These are phyloP conservation scores for Penaeus vannamei DNA, from an alignment of 1,140 invertebrate genomes.

Conservation along the genomic window DNA sequence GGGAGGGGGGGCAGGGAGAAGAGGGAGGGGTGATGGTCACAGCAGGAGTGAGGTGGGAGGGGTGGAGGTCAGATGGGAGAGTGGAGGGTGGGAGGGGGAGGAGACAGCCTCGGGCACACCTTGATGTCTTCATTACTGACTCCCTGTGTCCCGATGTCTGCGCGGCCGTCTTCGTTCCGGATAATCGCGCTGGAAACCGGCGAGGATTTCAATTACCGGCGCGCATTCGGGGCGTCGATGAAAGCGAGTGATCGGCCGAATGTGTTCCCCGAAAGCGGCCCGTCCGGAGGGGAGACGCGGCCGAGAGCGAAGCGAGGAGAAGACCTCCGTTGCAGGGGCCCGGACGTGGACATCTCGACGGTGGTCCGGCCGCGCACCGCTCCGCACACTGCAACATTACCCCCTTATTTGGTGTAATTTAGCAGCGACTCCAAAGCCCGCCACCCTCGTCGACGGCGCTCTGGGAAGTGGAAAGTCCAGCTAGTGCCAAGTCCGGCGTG, in stretches of 20 bases:
- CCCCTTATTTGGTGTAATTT: conserved; percentile 54
- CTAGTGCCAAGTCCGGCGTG: neutral
- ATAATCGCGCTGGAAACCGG: too few relatives aligned
- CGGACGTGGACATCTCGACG: conserved; percentile 6
- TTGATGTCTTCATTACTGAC: conserved; percentile 55
- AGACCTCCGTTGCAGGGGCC: neutral
- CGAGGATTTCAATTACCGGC: too few relatives aligned
- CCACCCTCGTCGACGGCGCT: conserved; percentile 3
- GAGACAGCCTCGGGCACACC: conserved; percentile 44
- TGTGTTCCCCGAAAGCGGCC: too few relatives aligned
- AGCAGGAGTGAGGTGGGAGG: too few relatives aligned
- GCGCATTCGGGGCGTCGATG: too few relatives aligned
- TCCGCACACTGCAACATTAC: conserved; percentile 21
- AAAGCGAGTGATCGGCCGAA: too few relatives aligned
- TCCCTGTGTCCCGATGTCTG: conserved; percentile 5
- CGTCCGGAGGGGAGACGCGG: too few relatives aligned
- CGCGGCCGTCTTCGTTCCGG: conserved; percentile 15
- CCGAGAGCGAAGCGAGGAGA: too few relatives aligned
- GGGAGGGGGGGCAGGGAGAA: conserved; percentile 7
- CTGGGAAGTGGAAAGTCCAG: neutral
- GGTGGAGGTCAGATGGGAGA: conserved; percentile 20
- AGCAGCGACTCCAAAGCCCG: conserved; percentile 16
- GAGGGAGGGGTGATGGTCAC: neutral
- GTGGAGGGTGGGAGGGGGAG: neutral
- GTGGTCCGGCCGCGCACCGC: conserved; percentile 9